Evolutionary conservation across 2,797 vertebrate genomes (phyloP).

Genomic region (Lagodon rhomboides): DNA sequence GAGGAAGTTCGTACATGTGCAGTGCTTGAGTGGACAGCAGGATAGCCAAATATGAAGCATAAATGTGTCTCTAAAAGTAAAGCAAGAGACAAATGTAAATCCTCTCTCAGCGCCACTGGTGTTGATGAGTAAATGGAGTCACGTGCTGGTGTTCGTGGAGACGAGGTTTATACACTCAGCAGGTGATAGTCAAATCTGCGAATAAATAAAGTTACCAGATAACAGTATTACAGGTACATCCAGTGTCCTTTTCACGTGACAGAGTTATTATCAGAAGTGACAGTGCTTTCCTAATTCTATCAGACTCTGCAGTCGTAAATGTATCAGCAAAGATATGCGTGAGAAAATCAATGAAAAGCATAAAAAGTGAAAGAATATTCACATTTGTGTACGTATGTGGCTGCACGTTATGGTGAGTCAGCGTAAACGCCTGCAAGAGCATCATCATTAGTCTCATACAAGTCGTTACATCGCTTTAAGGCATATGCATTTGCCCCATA

Average conservation of each 20-base stretch:
- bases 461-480: background rate
- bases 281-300: background rate
- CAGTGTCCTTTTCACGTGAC: background rate
- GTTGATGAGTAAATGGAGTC: conserved; percentile 2
- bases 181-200: conserved; percentile 20
- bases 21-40: background rate
- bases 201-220: background rate
- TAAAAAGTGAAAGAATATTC: background rate
- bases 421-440: background rate
- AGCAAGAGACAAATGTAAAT: background rate
- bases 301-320: background rate
- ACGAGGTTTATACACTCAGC: conserved; percentile 9
- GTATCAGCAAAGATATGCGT: background rate
- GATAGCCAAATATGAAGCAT: background rate
- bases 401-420: background rate
- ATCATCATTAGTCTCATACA: background rate
- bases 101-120: background rate
- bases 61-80: background rate
- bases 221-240: background rate
- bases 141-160: background rate
- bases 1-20: background rate
- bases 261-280: background rate
- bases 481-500: no score
- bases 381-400: background rate
- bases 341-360: background rate